A percentile compares a stretch with the other conserved stretches of the same genome.
Evolutionary conservation across 2,797 vertebrate genomes (phyloP).

Genomic region (Micropoecilia bifurca): DNA sequence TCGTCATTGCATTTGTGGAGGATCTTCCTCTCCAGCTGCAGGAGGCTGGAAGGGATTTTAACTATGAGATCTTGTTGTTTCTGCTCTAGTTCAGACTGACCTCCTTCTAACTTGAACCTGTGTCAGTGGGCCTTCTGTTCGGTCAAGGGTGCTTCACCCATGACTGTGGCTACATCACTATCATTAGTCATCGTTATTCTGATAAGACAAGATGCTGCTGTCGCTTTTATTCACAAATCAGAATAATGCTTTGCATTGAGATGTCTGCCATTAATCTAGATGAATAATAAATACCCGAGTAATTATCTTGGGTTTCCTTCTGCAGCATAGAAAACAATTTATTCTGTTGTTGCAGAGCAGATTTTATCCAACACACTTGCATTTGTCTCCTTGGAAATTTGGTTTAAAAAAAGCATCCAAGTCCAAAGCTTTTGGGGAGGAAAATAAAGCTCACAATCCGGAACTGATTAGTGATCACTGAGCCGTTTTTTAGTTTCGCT

Average conservation of each 20-base stretch:
- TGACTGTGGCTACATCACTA: constrained; percentile 16
- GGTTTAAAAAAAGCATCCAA: background rate
- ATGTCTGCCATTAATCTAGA: constrained; percentile 25
- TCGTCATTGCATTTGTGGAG: constrained; percentile 17
- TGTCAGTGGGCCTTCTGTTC: constrained; percentile 66
- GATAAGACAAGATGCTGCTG: constrained; percentile 8
- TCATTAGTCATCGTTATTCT: background rate
- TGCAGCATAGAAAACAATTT: background rate
- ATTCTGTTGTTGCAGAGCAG: background rate
- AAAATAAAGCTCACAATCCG: background rate
- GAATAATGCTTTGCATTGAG: background rate
- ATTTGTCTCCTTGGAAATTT: background rate
- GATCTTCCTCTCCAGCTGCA: constrained; percentile 58
- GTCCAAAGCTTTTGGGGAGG: background rate
- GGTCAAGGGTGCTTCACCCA: constrained; percentile 32
- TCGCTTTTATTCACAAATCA: background rate
- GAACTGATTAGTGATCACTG: background rate
- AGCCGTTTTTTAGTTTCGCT: background rate
- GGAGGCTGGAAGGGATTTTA: constrained; percentile 59
- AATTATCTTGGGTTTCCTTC: background rate
- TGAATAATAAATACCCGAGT: constrained; percentile 17
- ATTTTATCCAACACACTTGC: background rate
- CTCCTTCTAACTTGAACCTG: constrained; percentile 65
- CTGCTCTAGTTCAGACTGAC: constrained; percentile 78
- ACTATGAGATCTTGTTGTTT: constrained; percentile 64